Percentiles rank a stretch among this genome's conserved stretches.
phyloP scores from a whole-genome alignment of 2,888 invertebrate species.

The Drosophila conformis region DNA sequence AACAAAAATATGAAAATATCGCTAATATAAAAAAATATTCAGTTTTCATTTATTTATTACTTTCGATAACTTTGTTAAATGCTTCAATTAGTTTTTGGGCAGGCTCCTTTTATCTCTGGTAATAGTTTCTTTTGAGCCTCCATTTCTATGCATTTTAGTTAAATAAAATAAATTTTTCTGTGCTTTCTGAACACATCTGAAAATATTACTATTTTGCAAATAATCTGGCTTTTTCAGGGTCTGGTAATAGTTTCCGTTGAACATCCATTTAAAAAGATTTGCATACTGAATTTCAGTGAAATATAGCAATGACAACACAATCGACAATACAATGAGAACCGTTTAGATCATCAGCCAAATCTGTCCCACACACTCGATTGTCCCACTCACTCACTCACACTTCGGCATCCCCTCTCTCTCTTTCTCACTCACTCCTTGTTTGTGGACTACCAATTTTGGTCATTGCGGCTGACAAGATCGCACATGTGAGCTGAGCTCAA shows the following conservation, averaged over 20 bases:
- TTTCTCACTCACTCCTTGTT: not conserved
- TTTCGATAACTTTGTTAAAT: not conserved
- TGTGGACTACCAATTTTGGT: slow-evolving; percentile 56
- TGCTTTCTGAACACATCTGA: not conserved
- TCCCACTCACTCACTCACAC: slow-evolving; percentile 10
- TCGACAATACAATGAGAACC: slow-evolving; percentile 43
- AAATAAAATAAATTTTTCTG: not conserved
- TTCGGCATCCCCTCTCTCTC: not conserved
- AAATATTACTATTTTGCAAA: not conserved
- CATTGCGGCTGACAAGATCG: slow-evolving; percentile 56
- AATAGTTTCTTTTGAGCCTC: not conserved
- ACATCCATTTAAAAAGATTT: slow-evolving; percentile 30
- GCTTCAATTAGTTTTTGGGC: not conserved
- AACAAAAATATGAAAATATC: not conserved
- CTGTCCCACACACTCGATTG: slow-evolving; percentile 48
- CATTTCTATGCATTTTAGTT: not conserved
- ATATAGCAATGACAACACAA: slow-evolving; percentile 50
- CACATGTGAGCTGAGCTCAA: slow-evolving; percentile 33
- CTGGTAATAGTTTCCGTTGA: not conserved
- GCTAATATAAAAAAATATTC: not conserved
- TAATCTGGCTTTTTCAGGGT: not conserved
- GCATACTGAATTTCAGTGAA: slow-evolving; percentile 45
- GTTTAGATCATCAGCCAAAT: slow-evolving; percentile 50
- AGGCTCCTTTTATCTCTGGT: not conserved
- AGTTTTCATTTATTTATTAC: not conserved